phyloP scores from a whole-genome alignment of 2,797 vertebrate species.

The Halcyon chelicuti region DNA sequence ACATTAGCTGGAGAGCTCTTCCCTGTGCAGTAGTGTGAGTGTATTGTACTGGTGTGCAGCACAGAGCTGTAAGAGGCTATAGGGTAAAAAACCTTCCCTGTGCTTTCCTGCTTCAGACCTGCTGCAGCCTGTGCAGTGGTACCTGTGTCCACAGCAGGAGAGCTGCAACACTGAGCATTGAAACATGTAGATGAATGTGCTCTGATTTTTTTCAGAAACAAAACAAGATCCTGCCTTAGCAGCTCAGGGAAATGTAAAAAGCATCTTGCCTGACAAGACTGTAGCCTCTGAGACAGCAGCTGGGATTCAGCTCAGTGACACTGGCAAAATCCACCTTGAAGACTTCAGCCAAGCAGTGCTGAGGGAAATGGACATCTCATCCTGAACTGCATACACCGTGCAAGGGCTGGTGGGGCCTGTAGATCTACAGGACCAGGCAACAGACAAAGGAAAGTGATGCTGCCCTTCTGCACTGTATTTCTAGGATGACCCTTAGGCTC shows the following conservation, averaged over 20 bases:
- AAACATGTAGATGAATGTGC: neutral
- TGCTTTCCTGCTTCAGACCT: neutral
- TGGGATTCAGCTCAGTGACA: rapidly evolving
- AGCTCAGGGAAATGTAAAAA: neutral
- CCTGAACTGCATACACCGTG: neutral
- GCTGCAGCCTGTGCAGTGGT: rapidly evolving
- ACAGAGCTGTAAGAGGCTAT: neutral
- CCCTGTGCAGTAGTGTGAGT: neutral
- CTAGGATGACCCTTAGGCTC: neutral
- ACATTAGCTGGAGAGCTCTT: neutral
- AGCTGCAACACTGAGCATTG: neutral
- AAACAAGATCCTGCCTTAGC: neutral
- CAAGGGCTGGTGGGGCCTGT: neutral
- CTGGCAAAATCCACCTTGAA: neutral
- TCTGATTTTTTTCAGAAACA: neutral
- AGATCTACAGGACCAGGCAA: neutral
- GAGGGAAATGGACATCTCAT: neutral
- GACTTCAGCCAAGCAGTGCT: neutral
- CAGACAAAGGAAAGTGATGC: neutral
- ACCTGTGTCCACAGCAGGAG: neutral
- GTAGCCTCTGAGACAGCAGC: neutral
- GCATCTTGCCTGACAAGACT: neutral
- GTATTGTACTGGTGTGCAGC: neutral
- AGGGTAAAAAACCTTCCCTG: neutral
- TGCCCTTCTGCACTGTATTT: neutral